phyloP scores from a whole-genome alignment of 2,797 vertebrate genomes.

The Melopsittacus undulatus region DNA sequence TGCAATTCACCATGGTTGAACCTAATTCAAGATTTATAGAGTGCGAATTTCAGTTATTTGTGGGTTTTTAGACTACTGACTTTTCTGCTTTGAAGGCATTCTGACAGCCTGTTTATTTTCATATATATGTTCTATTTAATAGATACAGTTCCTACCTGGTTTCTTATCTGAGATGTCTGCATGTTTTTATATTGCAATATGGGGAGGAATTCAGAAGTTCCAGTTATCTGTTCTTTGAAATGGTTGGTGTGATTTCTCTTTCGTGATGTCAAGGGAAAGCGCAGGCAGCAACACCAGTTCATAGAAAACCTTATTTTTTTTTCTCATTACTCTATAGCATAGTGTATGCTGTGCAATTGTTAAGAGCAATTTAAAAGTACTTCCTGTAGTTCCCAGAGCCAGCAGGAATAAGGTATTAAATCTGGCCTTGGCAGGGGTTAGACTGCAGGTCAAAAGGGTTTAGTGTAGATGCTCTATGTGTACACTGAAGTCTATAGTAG shows the following conservation, averaged over 20 bases:
- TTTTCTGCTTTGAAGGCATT: not conserved
- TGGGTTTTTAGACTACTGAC: not conserved
- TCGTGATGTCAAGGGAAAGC: not conserved
- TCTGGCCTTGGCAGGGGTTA: not conserved
- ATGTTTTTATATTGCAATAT: not conserved
- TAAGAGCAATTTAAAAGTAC: not conserved
- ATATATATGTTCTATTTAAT: not conserved
- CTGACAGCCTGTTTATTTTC: not conserved
- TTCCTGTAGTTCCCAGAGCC: not conserved
- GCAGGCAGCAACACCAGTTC: not conserved
- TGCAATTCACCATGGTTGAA: not conserved
- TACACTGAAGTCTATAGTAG: not conserved
- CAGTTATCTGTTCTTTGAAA: not conserved
- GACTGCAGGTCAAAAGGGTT: not conserved
- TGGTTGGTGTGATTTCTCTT: not conserved
- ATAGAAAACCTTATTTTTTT: not conserved
- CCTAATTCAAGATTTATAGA: slow-evolving; percentile 38
- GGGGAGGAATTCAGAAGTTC: not conserved
- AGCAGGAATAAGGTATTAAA: not conserved
- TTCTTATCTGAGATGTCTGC: not conserved
- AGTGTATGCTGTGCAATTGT: not conserved
- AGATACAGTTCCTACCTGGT: not conserved
- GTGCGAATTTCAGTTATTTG: slow-evolving; percentile 41
- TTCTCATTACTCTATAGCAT: not conserved
- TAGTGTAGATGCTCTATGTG: not conserved